Base-by-base conservation (phyloP, 2,888 invertebrate species). In the Melanostoma scalare region DNA sequence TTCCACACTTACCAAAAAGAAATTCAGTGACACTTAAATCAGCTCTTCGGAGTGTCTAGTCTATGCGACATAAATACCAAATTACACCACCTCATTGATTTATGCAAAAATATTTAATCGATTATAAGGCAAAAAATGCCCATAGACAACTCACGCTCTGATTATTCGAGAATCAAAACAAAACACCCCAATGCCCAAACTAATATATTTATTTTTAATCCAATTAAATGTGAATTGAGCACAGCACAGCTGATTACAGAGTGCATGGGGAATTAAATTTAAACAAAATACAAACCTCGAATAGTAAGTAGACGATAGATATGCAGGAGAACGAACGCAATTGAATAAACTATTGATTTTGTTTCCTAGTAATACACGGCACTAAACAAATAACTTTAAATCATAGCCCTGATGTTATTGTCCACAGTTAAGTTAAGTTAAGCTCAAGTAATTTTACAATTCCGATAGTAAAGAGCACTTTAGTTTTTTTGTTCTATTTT, bases 211-310 rank as follows among this genome's bases (percentile, higher is more conserved):
- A 30, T 73, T 55, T 53, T 44, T 65, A 82, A 82, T 50, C 82
- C 82, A 69, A 82, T 82, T 82, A 82, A 77, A 69, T 56, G 63
- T 68, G 40, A 63, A 82, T 73, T 82, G 50, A 55, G 77, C n/a
- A 73, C 82, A 55, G 77, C n/a, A 73, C 82, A 82, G 53, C 71
- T 82, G 82, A 82, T 72, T 46, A 20, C 20, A 20, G 56, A 61
- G 6, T 10, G 10, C n/a, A 60, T 35, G 33, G 46, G 20, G 35
- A 33, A 5, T 42, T 56, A 61, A 55, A 42, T 67, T 81, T 68
- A 58, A 68, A 68, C 31, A 72, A 72, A 36, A 61, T 82, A 82
- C 82, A 73, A 77, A 82, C 82, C 82, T 77, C 44, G 44, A 61
- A 55, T 50, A 67, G 33, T 20, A 1, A 42, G 33, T 5, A 9